These are phyloP conservation scores for Drosophila merina DNA, from an alignment of 2,888 invertebrate species.

Conservation along the genomic window DNA sequence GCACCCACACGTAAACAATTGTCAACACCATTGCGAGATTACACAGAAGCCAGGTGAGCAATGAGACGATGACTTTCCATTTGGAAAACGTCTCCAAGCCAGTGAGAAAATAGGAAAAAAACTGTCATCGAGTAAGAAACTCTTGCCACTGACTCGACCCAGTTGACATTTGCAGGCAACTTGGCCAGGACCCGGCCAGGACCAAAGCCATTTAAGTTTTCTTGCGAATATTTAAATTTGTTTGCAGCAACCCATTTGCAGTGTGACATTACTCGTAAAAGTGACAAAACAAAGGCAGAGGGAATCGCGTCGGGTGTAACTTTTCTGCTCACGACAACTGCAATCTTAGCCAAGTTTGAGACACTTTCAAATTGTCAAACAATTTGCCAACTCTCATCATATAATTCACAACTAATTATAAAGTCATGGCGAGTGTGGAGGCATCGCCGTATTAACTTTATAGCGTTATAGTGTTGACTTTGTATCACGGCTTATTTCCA, in stretches of 20 bases:
- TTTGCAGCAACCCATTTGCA: slow-evolving; percentile 42
- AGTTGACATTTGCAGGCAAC: slow-evolving; percentile 25
- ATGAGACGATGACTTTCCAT: slow-evolving; percentile 7
- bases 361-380: slow-evolving; percentile 37
- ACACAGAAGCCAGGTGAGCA: slow-evolving; percentile 78
- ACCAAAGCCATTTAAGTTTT: slow-evolving; percentile 38
- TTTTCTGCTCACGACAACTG: slow-evolving; percentile 16
- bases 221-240: slow-evolving; percentile 23
- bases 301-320: not conserved
- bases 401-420: slow-evolving; percentile 37
- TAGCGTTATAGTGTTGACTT: not conserved
- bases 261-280: slow-evolving; percentile 20
- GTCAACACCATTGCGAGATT: slow-evolving; percentile 65
- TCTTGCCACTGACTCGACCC: slow-evolving; percentile 6
- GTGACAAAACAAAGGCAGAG: slow-evolving; percentile 26
- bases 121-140: slow-evolving; percentile 5
- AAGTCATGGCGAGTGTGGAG: slow-evolving; percentile 21
- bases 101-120: not conserved
- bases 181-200: slow-evolving; percentile 2
- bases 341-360: slow-evolving; percentile 21
- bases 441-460: slow-evolving; percentile 3
- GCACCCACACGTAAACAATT: slow-evolving; percentile 44
- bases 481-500: slow-evolving; percentile 39
- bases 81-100: slow-evolving; percentile 17
- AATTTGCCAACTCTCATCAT: slow-evolving; percentile 30